Conservation (phyloP, 2,113 vertebrate genomes). For the Pelodiscus sinensis region DNA sequence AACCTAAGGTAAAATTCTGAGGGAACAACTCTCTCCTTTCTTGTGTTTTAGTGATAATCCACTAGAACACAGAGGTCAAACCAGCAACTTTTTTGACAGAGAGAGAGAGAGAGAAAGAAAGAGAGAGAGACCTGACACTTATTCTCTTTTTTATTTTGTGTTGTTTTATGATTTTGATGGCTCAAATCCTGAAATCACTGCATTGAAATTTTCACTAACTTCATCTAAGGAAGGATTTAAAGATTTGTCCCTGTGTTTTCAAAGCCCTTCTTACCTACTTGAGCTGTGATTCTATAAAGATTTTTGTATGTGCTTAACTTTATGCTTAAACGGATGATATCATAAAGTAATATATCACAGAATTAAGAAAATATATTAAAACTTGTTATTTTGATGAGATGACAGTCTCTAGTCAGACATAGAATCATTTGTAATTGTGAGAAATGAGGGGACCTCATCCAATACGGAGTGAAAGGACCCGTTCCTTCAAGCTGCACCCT, state of each 20-base stretch:
- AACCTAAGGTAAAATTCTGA: constrained; percentile 24
- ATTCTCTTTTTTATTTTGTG: neutral
- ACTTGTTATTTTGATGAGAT: too few species aligned
- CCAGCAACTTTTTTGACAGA: neutral
- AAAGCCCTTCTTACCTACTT: neutral
- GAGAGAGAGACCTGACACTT: neutral
- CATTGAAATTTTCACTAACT: neutral
- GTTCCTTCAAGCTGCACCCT: too few species aligned
- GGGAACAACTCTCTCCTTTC: neutral
- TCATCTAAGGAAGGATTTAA: neutral
- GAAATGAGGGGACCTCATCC: too few species aligned
- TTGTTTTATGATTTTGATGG: neutral
- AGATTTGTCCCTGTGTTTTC: neutral
- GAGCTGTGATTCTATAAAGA: neutral
- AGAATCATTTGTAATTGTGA: too few species aligned
- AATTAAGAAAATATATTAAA: too few species aligned
- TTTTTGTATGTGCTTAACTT: neutral
- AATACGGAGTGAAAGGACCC: too few species aligned
- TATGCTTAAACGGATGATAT: too few species aligned
- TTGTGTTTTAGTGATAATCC: neutral
- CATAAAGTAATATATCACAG: too few species aligned
- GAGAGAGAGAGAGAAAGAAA: neutral
- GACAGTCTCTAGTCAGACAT: too few species aligned
- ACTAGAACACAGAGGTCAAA: neutral
- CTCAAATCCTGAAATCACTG: neutral